These are phyloP conservation scores for Diadumene lineata DNA, from an alignment of 92 coral and sea anemone genomes.

Conservation along the genomic window DNA sequence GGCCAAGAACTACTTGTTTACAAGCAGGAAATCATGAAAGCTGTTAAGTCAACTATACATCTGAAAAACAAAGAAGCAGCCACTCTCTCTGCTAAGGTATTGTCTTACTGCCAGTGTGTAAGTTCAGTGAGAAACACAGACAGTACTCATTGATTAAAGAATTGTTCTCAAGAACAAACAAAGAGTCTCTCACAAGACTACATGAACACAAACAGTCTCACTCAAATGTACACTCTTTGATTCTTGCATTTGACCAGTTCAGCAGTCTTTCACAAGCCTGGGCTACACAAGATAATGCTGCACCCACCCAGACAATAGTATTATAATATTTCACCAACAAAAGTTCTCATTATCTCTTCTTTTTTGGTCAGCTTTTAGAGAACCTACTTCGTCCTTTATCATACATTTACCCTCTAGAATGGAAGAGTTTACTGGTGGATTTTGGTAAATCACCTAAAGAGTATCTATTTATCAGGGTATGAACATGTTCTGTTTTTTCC, in stretches of 20 bases:
- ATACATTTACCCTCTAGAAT: slow-evolving; percentile 87
- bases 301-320: too few relatives aligned
- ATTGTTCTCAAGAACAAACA: too few relatives aligned
- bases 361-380: slow-evolving; percentile 68
- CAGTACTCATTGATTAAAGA: too few relatives aligned
- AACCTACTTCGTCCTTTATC: slow-evolving; percentile 82
- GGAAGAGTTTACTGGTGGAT: slow-evolving; percentile 83
- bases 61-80: slow-evolving; percentile 94
- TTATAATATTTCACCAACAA: too few relatives aligned
- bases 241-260: too few relatives aligned
- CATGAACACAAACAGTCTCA: too few relatives aligned
- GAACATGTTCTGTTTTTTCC: too few relatives aligned
- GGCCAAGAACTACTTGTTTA: slow-evolving; percentile 63
- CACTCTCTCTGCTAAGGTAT: slow-evolving; percentile 83
- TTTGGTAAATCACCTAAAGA: slow-evolving; percentile 81
- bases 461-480: slow-evolving; percentile 93
- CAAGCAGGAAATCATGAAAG: slow-evolving; percentile 64
- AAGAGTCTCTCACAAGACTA: too few relatives aligned
- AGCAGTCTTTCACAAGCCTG: too few relatives aligned
- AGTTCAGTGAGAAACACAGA: not conserved
- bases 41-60: slow-evolving; percentile 64
- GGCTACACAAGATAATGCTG: too few relatives aligned
- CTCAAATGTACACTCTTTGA: too few relatives aligned
- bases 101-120: not conserved
- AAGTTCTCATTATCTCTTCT: too few relatives aligned